Evolutionary conservation across 2,113 vertebrate genomes (phyloP), one percentile per base, ranked within the genome.

Genomic region (Tenrec ecaudatus): DNA sequence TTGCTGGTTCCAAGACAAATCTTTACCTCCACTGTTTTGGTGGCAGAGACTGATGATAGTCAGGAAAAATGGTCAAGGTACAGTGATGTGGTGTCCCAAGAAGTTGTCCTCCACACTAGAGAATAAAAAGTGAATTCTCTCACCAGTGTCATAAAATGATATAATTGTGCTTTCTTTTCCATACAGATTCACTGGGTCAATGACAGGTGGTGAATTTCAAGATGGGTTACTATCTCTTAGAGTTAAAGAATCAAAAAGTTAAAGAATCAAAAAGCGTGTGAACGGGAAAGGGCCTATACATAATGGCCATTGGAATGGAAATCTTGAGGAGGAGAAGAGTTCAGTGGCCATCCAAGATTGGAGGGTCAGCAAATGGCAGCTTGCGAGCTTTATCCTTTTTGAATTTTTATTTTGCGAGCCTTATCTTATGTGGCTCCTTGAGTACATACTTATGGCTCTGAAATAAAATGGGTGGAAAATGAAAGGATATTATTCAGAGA

Each of bases 31-130:
- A 43, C 19, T 69, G 38, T 76, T 85, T 25, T 90, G 14, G 2
- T 9, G 2, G 0, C 38, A 14, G 6, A 73, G 85, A 80, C 71
- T 82, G 82, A 58, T 36, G 57, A 6, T 36, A 81, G 43, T 79
- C 78, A 15, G 38, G 29, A 75, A 82, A 12, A 82, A 12, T 92
- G 31, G 73, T 77, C 25, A 82, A 58, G 4, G 2, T 57, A 3
- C 38, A 87, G 0, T 90, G 66, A 15, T 68, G 29, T 12, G 17
- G 29, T 68, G 6, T 90, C 66, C 80, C 33, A 89, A 79, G 36
- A 94, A 78, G 77, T 85, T 88, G 14, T 83, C 89, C 82, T 86
- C 82, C 62, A 82, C n/a, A 60, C 7, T 77, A 33, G 58, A 90
- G n/a, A 89, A 76, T 58, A 89, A 68, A 76, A 25, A 62, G 88